Evolutionary conservation across 1,140 invertebrate species (phyloP), one percentile per base, ranked within the genome.

Genomic region (Leptonema lineaticorne): DNA sequence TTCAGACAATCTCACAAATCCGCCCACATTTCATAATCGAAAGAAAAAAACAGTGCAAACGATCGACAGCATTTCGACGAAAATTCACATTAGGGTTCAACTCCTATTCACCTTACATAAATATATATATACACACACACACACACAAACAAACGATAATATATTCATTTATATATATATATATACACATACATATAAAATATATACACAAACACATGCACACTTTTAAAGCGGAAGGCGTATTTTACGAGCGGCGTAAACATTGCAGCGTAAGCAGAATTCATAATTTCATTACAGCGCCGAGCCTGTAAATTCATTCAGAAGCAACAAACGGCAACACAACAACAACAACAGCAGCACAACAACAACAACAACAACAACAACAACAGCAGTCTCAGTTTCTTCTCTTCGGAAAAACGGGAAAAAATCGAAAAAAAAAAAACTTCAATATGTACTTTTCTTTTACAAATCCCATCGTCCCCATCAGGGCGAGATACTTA

Each of bases 401-500:
- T 64, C 62, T 45, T 37, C n/a, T 53, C 50, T 11, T 7, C 24
- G 22, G 9, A 9, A 24, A 53, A 37, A 59, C 16, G 26, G 9
- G 16, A 59, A 59, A 28, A 59, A 59, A 59, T 3, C 37, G n/a
- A 24, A 18, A 50, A 50, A 50, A 28, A 68, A 71, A 71, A 71
- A 71, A 71, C 70, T 71, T 71, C 70, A 66, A 71, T 69, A 71
- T 66, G 63, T 71, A 71, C 70, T 71, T 71, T 68, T 50, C 62
- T 71, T 57, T 66, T 65, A 71, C 67, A 72, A 72, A 72, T 72
- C 70, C 70, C 67, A 69, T 68, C 70, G 63, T 67, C 63, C 67
- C 70, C 67, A 72, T 72, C 70, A 72, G 65, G 70, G 63, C 64
- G 48, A 69, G 67, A 69, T 72, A 72, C 70, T 72, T 72, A 72